phyloP scores from a whole-genome alignment of 2,888 invertebrate species.

The Priocnemis perturbator region DNA sequence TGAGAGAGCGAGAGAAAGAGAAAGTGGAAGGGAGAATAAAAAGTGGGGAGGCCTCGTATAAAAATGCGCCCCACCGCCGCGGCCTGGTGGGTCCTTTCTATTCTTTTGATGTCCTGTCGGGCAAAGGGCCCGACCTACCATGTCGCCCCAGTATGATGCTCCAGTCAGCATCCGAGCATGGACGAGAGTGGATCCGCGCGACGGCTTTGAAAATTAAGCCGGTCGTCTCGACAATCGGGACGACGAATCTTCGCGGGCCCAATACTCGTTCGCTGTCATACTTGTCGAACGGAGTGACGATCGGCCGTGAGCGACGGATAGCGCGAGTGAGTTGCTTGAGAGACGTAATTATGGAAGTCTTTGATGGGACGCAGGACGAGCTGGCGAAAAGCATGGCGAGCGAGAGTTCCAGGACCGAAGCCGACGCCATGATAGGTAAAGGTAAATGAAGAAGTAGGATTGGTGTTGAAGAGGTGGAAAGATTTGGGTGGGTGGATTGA shows the following conservation, averaged over 20 bases:
- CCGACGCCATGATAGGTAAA: neutral
- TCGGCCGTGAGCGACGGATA: neutral
- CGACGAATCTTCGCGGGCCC: conserved; percentile 23
- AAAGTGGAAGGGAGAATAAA: conserved; percentile 31
- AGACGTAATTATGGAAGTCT: neutral
- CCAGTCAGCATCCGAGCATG: conserved; percentile 74
- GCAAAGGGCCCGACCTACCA: conserved; percentile 51
- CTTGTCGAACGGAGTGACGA: neutral
- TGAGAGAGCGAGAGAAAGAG: conserved; percentile 9
- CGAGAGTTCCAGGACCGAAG: too few species aligned
- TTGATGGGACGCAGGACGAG: neutral
- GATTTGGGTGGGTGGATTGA: too few species aligned
- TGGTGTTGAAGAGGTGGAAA: too few species aligned
- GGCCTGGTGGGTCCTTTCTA: conserved; percentile 51
- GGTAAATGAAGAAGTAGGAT: neutral
- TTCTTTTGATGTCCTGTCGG: conserved; percentile 73
- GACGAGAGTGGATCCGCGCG: conserved; percentile 59
- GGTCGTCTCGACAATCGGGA: conserved; percentile 13
- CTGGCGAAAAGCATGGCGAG: neutral
- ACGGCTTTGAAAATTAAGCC: conserved; percentile 29
- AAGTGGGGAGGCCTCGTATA: conserved; percentile 51
- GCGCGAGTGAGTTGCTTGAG: neutral
- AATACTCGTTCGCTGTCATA: conserved; percentile 10
- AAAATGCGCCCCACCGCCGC: conserved; percentile 66
- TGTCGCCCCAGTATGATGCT: conserved; percentile 50